phyloP scores from a whole-genome alignment of 2,797 vertebrate species.

The Ptychobarbus kaznakovi region DNA sequence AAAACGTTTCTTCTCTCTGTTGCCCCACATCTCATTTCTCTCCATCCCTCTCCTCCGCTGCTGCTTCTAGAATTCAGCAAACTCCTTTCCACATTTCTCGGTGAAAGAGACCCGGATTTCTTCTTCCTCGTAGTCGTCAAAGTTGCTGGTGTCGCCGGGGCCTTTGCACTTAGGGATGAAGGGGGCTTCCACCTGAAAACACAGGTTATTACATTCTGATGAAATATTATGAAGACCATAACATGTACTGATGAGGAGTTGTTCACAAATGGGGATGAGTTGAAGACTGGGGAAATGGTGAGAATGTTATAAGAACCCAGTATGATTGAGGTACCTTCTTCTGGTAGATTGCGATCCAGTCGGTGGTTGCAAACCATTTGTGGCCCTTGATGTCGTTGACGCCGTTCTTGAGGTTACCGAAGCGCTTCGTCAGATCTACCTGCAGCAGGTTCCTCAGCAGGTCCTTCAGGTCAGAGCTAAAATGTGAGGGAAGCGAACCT shows the following conservation, averaged over 20 bases:
- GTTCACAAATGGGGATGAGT: background rate
- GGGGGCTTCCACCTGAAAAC: conserved; percentile 88
- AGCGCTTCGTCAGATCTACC: conserved; percentile 98
- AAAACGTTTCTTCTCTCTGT: conserved; percentile 43
- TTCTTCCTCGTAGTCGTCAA: conserved; percentile 95
- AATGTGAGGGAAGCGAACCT: conserved; percentile 99
- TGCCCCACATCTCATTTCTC: conserved; percentile 60
- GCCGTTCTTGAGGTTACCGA: conserved; percentile 98
- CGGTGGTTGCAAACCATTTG: conserved; percentile 99
- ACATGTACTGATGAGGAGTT: background rate
- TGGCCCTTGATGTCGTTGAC: conserved; percentile 99
- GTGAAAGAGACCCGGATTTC: conserved; percentile 92
- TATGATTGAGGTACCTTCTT: conserved; percentile 84
- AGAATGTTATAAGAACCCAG: background rate
- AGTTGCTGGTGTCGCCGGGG: conserved; percentile 95
- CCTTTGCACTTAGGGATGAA: conserved; percentile 98
- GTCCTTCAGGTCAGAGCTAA: conserved; percentile 98
- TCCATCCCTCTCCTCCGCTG: conserved; percentile 68
- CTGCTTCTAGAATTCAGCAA: conserved; percentile 89
- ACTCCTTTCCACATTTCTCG: conserved; percentile 95
- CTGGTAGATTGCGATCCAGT: conserved; percentile 99
- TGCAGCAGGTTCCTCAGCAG: conserved; percentile 97
- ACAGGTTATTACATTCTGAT: background rate
- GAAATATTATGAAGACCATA: background rate
- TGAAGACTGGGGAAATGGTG: background rate